These are phyloP conservation scores for Synanceia verrucosa DNA, from an alignment of 2,797 vertebrate species.

Conservation along the genomic window DNA sequence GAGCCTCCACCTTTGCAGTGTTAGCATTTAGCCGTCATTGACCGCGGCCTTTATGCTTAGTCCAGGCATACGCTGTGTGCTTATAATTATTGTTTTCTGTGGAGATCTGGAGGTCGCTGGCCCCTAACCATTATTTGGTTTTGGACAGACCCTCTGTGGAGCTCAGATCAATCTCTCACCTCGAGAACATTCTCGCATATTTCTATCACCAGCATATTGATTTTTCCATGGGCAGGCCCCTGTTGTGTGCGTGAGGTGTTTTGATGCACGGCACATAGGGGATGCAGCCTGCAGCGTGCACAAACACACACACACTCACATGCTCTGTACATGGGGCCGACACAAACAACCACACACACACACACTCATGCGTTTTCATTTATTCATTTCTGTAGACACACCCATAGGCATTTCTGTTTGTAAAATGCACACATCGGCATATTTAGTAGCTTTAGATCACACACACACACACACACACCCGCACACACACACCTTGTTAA, in stretches of 20 bases:
- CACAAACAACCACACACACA: constrained; percentile 29
- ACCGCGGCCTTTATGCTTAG: constrained; percentile 73
- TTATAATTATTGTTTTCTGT: constrained; percentile 84
- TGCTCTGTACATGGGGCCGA: constrained; percentile 18
- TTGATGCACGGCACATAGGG: constrained; percentile 71
- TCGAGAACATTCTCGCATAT: constrained; percentile 83
- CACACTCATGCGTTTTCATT: constrained; percentile 64
- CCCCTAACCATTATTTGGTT: constrained; percentile 87
- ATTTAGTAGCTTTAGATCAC: constrained; percentile 72
- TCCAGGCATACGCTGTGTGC: constrained; percentile 59
- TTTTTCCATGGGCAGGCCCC: constrained; percentile 81
- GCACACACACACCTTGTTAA: constrained; percentile 65
- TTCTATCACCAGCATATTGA: constrained; percentile 86
- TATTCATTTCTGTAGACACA: constrained; percentile 83
- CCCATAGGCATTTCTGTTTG: constrained; percentile 76
- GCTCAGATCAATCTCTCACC: constrained; percentile 85
- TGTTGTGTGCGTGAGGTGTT: constrained; percentile 74
- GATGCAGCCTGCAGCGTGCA: constrained; percentile 72
- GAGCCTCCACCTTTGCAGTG: constrained; percentile 47
- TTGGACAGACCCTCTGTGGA: constrained; percentile 80
- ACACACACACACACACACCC: constrained; percentile 26
- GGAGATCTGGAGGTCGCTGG: constrained; percentile 79
- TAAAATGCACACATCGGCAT: constrained; percentile 80
- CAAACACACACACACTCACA: constrained; percentile 40
- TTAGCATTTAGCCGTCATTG: constrained; percentile 63